phyloP scores from a whole-genome alignment of 1,140 invertebrate species.

The Paralvinella palmiformis region DNA sequence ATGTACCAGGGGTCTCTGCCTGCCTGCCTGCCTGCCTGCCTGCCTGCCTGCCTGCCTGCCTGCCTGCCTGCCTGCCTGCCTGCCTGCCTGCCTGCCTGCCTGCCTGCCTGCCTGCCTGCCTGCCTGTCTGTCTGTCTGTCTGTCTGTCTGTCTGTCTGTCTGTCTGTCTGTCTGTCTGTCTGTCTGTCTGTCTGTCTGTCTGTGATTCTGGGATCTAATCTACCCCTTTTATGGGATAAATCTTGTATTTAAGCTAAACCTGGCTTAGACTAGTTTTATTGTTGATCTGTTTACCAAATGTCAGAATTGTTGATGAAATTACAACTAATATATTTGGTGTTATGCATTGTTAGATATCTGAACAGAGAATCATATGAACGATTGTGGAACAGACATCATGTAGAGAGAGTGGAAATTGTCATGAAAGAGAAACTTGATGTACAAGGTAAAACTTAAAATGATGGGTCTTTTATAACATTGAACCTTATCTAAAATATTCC shows the following conservation, averaged over 20 bases:
- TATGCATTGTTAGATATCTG: constrained; percentile 26
- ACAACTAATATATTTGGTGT: no score
- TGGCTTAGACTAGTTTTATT: constrained; percentile 14
- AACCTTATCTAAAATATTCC: no score
- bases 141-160: no score
- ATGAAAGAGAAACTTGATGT: constrained; percentile 44
- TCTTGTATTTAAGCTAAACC: constrained; percentile 1
- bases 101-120: no score
- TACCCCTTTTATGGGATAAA: not conserved
- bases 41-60: no score
- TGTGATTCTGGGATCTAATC: not conserved
- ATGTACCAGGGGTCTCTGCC: no score
- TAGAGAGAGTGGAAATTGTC: constrained; percentile 45
- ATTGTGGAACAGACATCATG: constrained; percentile 36
- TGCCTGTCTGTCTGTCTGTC: no score
- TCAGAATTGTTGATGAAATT: constrained; percentile 17
- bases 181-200: not conserved
- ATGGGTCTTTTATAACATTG: not conserved
- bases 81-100: no score
- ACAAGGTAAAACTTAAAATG: constrained; percentile 31
- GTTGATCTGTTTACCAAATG: no score
- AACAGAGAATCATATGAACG: constrained; percentile 33
- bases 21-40: no score
- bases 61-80: no score
- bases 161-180: not conserved